Conservation (phyloP, 1,140 invertebrate genomes). For the Apis cerana region DNA sequence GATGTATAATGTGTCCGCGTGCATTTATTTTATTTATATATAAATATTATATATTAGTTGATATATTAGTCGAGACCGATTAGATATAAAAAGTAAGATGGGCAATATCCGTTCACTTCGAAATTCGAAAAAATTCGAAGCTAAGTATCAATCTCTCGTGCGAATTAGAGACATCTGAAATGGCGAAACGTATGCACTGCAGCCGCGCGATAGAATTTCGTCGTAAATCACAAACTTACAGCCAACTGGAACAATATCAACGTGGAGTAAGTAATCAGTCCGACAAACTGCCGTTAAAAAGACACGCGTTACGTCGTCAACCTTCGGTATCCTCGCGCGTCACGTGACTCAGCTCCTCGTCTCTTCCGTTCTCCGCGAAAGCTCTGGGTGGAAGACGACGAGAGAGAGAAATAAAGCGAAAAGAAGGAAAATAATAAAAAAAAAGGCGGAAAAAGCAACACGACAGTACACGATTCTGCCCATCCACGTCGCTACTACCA, state of each 20-base stretch:
- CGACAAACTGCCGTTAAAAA: background rate
- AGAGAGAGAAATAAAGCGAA: background rate
- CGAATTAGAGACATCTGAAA: background rate
- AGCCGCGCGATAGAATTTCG: background rate
- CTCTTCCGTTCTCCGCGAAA: background rate
- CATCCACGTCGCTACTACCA: slow-evolving; percentile 35
- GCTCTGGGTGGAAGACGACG: too few relatives aligned
- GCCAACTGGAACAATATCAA: too few relatives aligned
- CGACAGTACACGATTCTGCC: slow-evolving; percentile 26
- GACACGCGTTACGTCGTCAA: background rate
- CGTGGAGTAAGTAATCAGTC: too few relatives aligned
- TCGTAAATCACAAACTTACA: background rate
- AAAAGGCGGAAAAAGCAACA: background rate
- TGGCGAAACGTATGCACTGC: background rate
- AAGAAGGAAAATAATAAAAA: background rate
- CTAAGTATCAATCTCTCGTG: background rate
- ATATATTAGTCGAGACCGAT: too few relatives aligned
- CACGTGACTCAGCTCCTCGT: slow-evolving; percentile 8
- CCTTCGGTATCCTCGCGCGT: slow-evolving; percentile 10
- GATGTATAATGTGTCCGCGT: too few relatives aligned
- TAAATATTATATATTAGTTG: too few relatives aligned
- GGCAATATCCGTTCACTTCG: too few relatives aligned
- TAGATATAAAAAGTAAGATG: too few relatives aligned
- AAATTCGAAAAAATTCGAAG: background rate
- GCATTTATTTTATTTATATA: too few relatives aligned